Conservation (phyloP, 30 jellyfish, hydroid and myxozoan genomes). For the Sanderia malayensis region DNA sequence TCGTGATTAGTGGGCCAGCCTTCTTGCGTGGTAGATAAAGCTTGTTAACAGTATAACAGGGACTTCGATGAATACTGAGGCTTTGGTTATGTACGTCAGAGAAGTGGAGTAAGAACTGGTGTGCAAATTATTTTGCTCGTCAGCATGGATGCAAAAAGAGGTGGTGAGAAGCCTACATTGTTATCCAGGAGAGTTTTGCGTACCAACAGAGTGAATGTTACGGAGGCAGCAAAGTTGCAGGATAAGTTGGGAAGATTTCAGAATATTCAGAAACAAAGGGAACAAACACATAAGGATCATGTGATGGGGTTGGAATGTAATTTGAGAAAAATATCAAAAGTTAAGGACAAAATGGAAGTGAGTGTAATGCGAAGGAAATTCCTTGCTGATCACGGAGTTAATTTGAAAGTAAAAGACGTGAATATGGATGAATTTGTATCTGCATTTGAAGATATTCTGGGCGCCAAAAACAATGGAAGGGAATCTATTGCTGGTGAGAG, state of each 20-base stretch:
- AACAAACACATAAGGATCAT: conserved; percentile 23
- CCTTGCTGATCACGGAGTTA: conserved; percentile 59
- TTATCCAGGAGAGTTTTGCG: conserved; percentile 56
- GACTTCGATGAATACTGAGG: no score
- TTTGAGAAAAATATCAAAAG: conserved; percentile 14
- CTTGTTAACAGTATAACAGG: no score
- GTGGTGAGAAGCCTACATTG: conserved; percentile 35
- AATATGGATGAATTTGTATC: conserved; percentile 62
- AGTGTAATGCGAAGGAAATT: conserved; percentile 50
- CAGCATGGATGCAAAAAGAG: conserved; percentile 19
- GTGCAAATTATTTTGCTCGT: background rate
- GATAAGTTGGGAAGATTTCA: conserved; percentile 36
- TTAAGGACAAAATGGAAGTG: conserved; percentile 47
- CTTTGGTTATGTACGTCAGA: no score
- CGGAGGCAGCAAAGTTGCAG: conserved; percentile 41
- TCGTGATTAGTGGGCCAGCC: no score
- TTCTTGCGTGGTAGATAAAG: no score
- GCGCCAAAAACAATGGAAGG: background rate
- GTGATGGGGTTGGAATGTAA: conserved; percentile 19
- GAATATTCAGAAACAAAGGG: conserved; percentile 5
- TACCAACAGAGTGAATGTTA: conserved; percentile 44
- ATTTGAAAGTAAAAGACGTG: conserved; percentile 20
- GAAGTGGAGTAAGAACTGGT: background rate
- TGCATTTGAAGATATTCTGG: conserved; percentile 42
- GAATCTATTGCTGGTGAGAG: background rate